Evolutionary conservation across 2,797 vertebrate species (phyloP).

Genomic region (Lepus townsendii): DNA sequence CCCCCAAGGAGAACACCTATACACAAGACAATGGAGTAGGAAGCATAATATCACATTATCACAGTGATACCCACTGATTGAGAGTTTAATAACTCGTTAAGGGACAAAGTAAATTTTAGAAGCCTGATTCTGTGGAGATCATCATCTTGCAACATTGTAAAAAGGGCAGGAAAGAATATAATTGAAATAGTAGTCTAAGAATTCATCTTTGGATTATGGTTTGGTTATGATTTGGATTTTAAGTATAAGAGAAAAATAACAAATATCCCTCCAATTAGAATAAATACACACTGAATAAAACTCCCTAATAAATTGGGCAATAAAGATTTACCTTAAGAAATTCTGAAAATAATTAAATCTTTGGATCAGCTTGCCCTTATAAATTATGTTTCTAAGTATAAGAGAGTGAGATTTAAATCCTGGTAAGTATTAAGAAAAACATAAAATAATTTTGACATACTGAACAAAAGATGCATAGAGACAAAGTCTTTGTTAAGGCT

Average conservation of each 20-base stretch:
- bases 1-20: rapidly evolving
- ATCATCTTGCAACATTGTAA: background rate
- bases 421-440: background rate
- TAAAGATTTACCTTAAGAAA: background rate
- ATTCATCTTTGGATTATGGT: background rate
- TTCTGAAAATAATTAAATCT: background rate
- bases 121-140: too few species aligned
- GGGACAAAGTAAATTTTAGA: background rate
- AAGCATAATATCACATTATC: rapidly evolving
- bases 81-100: background rate
- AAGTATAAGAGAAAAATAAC: background rate
- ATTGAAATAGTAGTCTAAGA: background rate
- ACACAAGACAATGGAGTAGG: rapidly evolving
- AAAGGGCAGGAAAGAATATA: background rate
- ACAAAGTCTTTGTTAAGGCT: slow-evolving; percentile 21
- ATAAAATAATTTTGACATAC: background rate
- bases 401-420: background rate
- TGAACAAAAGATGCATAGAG: background rate
- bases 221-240: background rate
- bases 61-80: background rate
- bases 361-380: background rate
- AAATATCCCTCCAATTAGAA: background rate
- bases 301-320: background rate
- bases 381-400: background rate
- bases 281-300: background rate